Evolutionary conservation across 2,888 invertebrate genomes (phyloP).

Genomic region (Holacanthella duospinosa): DNA sequence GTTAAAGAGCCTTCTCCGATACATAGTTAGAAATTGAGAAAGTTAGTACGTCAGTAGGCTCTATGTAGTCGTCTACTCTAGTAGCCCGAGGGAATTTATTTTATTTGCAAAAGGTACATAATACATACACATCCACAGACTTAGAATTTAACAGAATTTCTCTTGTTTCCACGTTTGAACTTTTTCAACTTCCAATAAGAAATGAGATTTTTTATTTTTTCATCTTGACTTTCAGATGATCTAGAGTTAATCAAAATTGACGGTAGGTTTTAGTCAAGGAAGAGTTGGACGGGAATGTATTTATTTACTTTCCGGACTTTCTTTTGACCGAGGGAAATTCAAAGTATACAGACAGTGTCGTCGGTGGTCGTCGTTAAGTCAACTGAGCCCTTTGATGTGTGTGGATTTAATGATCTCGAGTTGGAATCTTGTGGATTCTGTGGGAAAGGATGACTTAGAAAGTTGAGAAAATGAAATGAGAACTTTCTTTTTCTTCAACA

Average conservation of each 20-base stretch:
- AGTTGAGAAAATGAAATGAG: not conserved
- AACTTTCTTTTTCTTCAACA: not conserved
- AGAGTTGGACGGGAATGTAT: too few relatives aligned
- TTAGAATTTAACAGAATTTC: not conserved
- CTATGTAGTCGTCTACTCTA: too few relatives aligned
- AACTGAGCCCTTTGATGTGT: not conserved
- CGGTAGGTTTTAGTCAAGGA: too few relatives aligned
- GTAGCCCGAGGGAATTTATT: too few relatives aligned
- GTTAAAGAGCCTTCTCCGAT: too few relatives aligned
- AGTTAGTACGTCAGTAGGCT: too few relatives aligned
- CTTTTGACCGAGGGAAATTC: not conserved
- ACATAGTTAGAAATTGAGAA: too few relatives aligned
- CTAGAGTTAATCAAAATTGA: not conserved
- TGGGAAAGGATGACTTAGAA: not conserved
- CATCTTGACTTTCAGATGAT: too few relatives aligned
- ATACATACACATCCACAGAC: too few relatives aligned
- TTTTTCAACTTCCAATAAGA: not conserved
- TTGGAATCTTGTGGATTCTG: too few relatives aligned
- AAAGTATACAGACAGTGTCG: not conserved
- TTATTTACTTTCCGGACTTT: not conserved
- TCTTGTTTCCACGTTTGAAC: not conserved
- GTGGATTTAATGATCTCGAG: not conserved
- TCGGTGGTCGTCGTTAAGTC: not conserved
- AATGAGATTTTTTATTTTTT: too few relatives aligned
- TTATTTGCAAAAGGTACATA: too few relatives aligned